phyloP scores from a whole-genome alignment of 2,113 vertebrate genomes.

The Lontra canadensis region DNA sequence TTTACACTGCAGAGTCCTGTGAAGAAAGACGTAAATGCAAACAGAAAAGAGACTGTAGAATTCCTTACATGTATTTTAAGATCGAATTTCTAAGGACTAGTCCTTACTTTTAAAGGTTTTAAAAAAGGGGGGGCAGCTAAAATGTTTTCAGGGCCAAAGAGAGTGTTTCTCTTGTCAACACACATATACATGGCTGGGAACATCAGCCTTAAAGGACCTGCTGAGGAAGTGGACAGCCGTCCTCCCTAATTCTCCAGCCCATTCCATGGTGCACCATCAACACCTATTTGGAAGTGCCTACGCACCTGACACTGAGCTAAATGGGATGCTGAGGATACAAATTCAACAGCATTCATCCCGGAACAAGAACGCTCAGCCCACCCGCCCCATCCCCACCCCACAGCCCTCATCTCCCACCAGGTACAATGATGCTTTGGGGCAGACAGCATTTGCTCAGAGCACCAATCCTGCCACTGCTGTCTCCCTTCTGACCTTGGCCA shows the following conservation, averaged over 20 bases:
- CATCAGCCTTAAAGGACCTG: neutral
- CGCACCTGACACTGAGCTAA: neutral
- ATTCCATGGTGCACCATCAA: neutral
- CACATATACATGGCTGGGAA: neutral
- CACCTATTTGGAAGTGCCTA: neutral
- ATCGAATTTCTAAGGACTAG: neutral
- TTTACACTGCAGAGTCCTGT: neutral
- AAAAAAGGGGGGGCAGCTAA: neutral
- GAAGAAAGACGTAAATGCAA: neutral
- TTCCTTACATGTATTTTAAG: neutral
- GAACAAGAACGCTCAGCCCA: neutral
- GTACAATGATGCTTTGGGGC: neutral
- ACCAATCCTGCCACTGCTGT: neutral
- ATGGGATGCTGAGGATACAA: neutral
- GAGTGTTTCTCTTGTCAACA: neutral
- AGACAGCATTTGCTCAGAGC: neutral
- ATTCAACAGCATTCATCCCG: neutral
- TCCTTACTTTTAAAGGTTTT: neutral
- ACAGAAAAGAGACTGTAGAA: neutral
- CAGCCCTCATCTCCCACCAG: neutral
- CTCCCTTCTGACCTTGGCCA: slow-evolving; percentile 36
- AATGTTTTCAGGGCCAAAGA: neutral
- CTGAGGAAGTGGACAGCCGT: neutral
- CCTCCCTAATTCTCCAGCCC: neutral
- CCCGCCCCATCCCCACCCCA: accelerated